A percentile compares a stretch with the other conserved stretches of the same genome.
Conservation (phyloP, 1,140 invertebrate species). For the Mylabris phalerata region DNA sequence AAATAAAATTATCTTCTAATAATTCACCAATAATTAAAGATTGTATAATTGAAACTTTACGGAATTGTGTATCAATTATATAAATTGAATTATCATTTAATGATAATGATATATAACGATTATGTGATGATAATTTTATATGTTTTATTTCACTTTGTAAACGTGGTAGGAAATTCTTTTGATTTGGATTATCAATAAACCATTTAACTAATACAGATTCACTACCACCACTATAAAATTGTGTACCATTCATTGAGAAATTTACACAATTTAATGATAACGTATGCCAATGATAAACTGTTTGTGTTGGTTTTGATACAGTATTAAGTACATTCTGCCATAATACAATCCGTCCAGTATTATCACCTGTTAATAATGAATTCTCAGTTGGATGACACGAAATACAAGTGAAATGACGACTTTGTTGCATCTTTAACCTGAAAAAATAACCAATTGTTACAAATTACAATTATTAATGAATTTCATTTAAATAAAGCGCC, state of each 20-base stretch:
- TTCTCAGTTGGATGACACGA: constrained; percentile 61
- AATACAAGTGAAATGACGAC: constrained; percentile 56
- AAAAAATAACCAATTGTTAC: constrained; percentile 19
- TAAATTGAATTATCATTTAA: constrained; percentile 70
- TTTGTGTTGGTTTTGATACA: constrained; percentile 38
- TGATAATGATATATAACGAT: constrained; percentile 57
- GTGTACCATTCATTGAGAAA: constrained; percentile 61
- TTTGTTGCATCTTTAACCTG: constrained; percentile 41
- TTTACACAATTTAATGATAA: constrained; percentile 61
- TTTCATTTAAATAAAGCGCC: neutral
- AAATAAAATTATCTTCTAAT: constrained; percentile 57
- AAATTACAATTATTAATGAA: neutral
- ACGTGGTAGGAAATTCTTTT: constrained; percentile 64
- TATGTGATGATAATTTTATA: constrained; percentile 59
- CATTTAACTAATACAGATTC: constrained; percentile 79
- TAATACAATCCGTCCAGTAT: constrained; percentile 57
- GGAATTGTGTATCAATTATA: constrained; percentile 55
- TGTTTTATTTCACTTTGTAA: constrained; percentile 62
- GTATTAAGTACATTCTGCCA: constrained; percentile 52
- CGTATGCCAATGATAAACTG: constrained; percentile 74
- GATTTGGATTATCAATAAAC: constrained; percentile 49
- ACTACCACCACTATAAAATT: constrained; percentile 67
- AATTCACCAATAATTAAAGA: constrained; percentile 57
- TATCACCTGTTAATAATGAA: constrained; percentile 63
- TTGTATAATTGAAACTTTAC: constrained; percentile 55